Evolutionary conservation across 1,140 invertebrate genomes (phyloP).

Genomic region (Calephelis nemesis): DNA sequence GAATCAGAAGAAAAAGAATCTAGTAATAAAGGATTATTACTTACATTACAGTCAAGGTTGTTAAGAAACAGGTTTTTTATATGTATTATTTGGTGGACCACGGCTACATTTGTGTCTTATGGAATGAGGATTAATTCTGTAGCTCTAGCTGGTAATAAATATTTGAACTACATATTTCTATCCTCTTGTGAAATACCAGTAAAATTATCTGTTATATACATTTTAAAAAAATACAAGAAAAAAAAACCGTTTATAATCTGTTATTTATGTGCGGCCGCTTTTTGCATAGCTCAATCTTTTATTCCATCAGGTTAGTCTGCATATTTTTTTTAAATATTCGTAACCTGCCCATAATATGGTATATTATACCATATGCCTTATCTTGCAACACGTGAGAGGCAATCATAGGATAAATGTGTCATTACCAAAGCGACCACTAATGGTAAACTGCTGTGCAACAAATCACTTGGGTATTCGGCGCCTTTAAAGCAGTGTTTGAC

Average conservation of each 20-base stretch:
- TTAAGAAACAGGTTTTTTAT: conserved; percentile 68
- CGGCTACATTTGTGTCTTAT: conserved; percentile 87
- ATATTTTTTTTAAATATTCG: too few relatives aligned
- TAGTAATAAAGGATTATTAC: conserved; percentile 37
- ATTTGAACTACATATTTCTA: conserved; percentile 84
- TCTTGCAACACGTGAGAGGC: too few relatives aligned
- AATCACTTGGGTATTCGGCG: too few relatives aligned
- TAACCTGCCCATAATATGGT: too few relatives aligned
- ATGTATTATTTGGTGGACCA: conserved; percentile 85
- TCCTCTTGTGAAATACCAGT: conserved; percentile 83
- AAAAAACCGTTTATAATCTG: conserved; percentile 49
- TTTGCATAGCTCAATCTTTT: conserved; percentile 60
- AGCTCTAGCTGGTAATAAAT: conserved; percentile 84
- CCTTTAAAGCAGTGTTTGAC: too few relatives aligned
- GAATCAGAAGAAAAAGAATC: conserved; percentile 34
- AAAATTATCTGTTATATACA: conserved; percentile 77
- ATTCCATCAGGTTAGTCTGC: conserved; percentile 49
- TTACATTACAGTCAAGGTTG: conserved; percentile 48
- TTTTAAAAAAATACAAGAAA: conserved; percentile 50
- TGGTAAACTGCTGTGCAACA: too few relatives aligned
- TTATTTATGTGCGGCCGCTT: conserved; percentile 48
- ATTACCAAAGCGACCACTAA: too few relatives aligned
- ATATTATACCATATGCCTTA: too few relatives aligned
- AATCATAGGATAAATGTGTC: too few relatives aligned
- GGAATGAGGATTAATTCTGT: conserved; percentile 89